Percentiles rank a stretch among this genome's conserved stretches.
phyloP scores from a whole-genome alignment of 92 coral and sea anemone species.

The Phenganax stokvisi region DNA sequence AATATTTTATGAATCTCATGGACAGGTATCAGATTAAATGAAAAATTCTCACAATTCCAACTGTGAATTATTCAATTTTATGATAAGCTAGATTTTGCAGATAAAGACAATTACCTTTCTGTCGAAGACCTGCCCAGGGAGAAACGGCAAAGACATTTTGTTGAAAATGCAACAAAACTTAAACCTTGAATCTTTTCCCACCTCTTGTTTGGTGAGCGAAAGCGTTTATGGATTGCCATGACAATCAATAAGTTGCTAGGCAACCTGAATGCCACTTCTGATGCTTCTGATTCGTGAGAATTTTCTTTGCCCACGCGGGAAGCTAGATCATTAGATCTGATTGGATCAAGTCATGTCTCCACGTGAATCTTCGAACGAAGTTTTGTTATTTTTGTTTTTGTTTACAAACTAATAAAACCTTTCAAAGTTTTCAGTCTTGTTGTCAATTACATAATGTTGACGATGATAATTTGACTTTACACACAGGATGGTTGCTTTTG shows the following conservation, averaged over 20 bases:
- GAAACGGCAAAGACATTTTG: conserved; percentile 91
- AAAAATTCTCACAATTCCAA: background rate
- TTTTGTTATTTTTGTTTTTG: background rate
- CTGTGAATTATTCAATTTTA: conserved; percentile 11
- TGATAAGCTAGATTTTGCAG: background rate
- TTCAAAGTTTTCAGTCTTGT: background rate
- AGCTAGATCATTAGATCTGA: background rate
- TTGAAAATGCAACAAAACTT: background rate
- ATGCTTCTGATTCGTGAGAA: conserved; percentile 25
- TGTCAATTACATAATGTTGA: conserved; percentile 11
- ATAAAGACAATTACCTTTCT: conserved; percentile 60
- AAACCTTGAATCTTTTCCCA: background rate
- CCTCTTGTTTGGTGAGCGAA: conserved; percentile 13
- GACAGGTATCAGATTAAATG: conserved; percentile 18
- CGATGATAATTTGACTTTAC: background rate
- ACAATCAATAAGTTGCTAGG: conserved; percentile 30
- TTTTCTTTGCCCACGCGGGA: background rate
- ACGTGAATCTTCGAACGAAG: background rate
- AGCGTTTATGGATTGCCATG: conserved; percentile 37
- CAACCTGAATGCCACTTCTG: background rate
- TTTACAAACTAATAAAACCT: background rate
- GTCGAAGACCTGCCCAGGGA: conserved; percentile 94
- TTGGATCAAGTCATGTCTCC: background rate
- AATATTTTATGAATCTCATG: background rate
- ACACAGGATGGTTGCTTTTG: conserved; percentile 70